Evolutionary conservation across 1,140 invertebrate genomes (phyloP), one percentile per base, ranked within the genome.

Genomic region (Formica exsecta): DNA sequence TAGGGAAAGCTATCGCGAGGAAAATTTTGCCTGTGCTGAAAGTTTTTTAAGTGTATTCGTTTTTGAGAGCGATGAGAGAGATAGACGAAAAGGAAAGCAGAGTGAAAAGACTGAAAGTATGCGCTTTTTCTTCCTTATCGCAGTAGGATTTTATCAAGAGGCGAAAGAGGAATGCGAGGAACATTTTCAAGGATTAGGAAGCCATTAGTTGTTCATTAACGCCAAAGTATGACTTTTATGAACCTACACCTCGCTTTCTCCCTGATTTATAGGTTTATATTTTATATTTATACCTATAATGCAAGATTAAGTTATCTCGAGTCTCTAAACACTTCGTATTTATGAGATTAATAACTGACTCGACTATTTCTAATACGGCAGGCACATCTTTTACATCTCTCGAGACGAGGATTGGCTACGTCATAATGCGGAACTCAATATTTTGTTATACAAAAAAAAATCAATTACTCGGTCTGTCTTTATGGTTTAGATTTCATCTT

Each of bases 261-360:
- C 38, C 32, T 8, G 25, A 79, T 68, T 79, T 79, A 22, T 38
- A 65, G 25, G 65, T 65, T 36, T 76, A 16, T 62, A 64, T 76
- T 64, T 77, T 32, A 41, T 65, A 74, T 64, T 77, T 32, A 41
- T 65, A 74, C 4, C 11, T 59, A 38, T 59, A 59, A 48, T 22
- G 0, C 25, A 19, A 48, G 57, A 64, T 41, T 29, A 61, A 7
- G 8, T 41, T 44, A 1, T 16, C 16, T 51, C 9, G 38, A 44
- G 38, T 64, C 48, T 32, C n/a, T 44, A 44, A 76, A 44, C 16
- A 64, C 19, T 64, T 5, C 25, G 22, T 38, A 7, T 64, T 59
- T 48, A 8, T 25, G 16, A 6, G 2, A 22, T n/a, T 44, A 76
- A 64, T 76, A 76, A 76, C n/a, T 25, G 11, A 62, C 57, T 64